Evolutionary conservation across 2,888 invertebrate species (phyloP), one percentile per base, ranked within the genome.

Genomic region (Trissolcus japonicus): DNA sequence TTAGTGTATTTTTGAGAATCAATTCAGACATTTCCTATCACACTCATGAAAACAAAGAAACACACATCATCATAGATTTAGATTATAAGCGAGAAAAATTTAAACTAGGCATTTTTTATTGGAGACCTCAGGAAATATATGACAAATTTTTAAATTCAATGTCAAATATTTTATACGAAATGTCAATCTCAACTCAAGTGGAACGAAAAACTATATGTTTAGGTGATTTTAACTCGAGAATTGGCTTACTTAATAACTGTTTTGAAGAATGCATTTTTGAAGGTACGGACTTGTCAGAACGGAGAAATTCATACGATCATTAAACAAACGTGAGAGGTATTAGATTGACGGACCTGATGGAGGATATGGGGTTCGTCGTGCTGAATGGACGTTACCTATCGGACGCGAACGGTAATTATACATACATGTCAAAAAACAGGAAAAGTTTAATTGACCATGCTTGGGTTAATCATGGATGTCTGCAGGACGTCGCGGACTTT

Each of bases 181-280:
- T 48, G 17, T n/a, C n/a, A n/a, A n/a, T n/a, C n/a, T n/a, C n/a
- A n/a, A n/a, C n/a, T n/a, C n/a, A n/a, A n/a, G n/a, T n/a, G n/a
- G n/a, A n/a, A n/a, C n/a, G n/a, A n/a, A 40, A 56, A 56, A 40
- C 25, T 16, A 6, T 56, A 35, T 56, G 17, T 35, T 0, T 54
- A n/a, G 54, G 54, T 1, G 54, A 25, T 29, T 54, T 54, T 54
- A 54, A 54, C n/a, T 21, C 54, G 1, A 54, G 54, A 54, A 13
- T 54, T 4, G 29, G 29, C 0, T 2, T 11, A 3, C 6, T 25
- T 4, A 56, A 56, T 56, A 7, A 41, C 16, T 16, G 17, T 14
- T 56, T 25, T 17, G 56, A 56, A 1, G 56, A 56, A 6, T 40
- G 13, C 17, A 56, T 56, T 1, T 56, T 56, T 41, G 56, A 56